Evolutionary conservation across 2,797 vertebrate species (phyloP), one percentile per base, ranked within the genome.

Genomic region (Acanthurus tractus): DNA sequence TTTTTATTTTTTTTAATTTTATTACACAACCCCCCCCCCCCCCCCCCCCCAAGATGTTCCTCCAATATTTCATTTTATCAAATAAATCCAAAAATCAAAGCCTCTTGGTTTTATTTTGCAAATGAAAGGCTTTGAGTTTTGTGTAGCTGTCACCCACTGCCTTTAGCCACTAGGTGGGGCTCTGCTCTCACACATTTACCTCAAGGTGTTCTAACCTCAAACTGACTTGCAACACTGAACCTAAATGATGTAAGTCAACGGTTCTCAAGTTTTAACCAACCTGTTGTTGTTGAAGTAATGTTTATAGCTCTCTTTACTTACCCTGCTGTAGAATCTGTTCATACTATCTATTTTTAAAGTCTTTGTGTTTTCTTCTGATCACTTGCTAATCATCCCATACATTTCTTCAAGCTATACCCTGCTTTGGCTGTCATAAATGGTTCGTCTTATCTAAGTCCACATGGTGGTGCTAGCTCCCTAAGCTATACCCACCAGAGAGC

Each of bases 391-490:
- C 23, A 61, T 23, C 18, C 38, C 48, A 42, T 29, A 8, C 8
- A 53, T 29, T 3, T 4, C 9, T 46, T 4, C 40, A 29, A 10
- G 11, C 63, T 49, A 5, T 22, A 10, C 23, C 15, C n/a, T 50
- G 8, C 36, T 25, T 0, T 49, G 58, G 11, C 70, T 63, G 44
- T 73, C 25, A 45, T 72, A 29, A 17, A 45, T 14, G 8, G 15
- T 52, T 68, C 29, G 15, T 76, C 58, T 65, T 14, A 0, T 70
- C 58, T 5, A 4, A 13, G 46, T 62, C 92, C 93, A 92, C 90
- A 68, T 83, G 93, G 90, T 83, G 92, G 93, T n/a, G 90, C 91
- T 92, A 82, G 62, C 78, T 88, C 73, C 79, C 81, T 57, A 3
- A 70, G 36, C 49, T 56, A 36, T 17, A n/a, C 62, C 20, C 79